Evolutionary conservation across 2,888 invertebrate species (phyloP), one percentile per base, ranked within the genome.

Genomic region (Drosophila pegasa): DNA sequence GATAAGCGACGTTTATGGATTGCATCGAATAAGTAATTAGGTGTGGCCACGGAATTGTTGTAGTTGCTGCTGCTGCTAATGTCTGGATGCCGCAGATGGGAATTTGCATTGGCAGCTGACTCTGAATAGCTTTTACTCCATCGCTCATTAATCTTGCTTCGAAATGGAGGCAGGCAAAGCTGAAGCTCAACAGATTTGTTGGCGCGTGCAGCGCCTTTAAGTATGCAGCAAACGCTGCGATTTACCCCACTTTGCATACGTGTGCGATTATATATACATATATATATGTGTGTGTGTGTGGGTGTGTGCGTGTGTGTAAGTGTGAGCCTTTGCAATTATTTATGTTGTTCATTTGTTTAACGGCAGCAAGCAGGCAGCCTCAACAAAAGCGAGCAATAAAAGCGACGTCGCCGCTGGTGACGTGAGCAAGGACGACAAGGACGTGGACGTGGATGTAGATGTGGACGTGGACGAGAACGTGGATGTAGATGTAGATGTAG

Each of bases 281-380:
- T 57, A 29, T 31, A 48, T 38, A 25, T 57, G 38, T 40, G 35
- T 22, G 33, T 59, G 51, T 12, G 38, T 37, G 18, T 48, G 48
- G 33, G 55, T 27, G 55, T 33, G 38, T 50, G 56, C 18, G 66
- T 57, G 64, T 48, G 40, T 62, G 58, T 55, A 67, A 37, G 58
- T 75, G 79, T 76, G 79, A 74, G 70, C 72, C 78, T 87, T 87
- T 87, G 89, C 87, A 86, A 88, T 86, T 86, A 86, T 86, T 86
- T 86, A 86, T 86, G 88, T 78, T 86, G 83, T 86, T 89, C 86
- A 86, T 86, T 86, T 86, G 87, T 86, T 89, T 88, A 82, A 88
- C 88, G 78, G 80, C 76, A 66, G 77, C 86, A 67, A 56, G 69
- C 73, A 76, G 80, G 86, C 89, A 81, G 86, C 85, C 71, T 73